phyloP scores from a whole-genome alignment of 1,140 invertebrate genomes.

The Microplitis demolitor region DNA sequence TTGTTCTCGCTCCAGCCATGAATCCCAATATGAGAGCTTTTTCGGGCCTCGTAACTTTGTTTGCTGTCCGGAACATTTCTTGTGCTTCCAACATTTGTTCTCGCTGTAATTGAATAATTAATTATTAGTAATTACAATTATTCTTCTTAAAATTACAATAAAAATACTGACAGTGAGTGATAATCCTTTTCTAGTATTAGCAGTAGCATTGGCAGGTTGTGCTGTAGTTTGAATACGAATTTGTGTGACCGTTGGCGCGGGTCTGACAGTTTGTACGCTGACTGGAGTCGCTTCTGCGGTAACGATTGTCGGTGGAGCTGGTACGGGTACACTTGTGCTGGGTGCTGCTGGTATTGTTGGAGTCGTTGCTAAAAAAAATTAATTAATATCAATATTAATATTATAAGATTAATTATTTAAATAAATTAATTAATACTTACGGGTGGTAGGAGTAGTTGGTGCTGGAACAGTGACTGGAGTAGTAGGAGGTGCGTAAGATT shows the following conservation, averaged over 20 bases:
- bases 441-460: neutral
- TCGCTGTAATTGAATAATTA: slow-evolving; percentile 65
- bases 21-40: slow-evolving; percentile 97
- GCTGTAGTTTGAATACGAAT: slow-evolving; percentile 64
- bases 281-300: slow-evolving; percentile 48
- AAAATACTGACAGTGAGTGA: slow-evolving; percentile 75
- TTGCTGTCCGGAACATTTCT: slow-evolving; percentile 96
- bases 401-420: neutral
- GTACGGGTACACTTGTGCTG: slow-evolving; percentile 49
- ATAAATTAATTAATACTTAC: slow-evolving; percentile 6
- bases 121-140: neutral
- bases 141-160: neutral
- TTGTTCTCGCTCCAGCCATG: slow-evolving; percentile 95
- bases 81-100: slow-evolving; percentile 97
- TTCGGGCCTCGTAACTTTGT: slow-evolving; percentile 92
- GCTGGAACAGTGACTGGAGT: slow-evolving; percentile 36
- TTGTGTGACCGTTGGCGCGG: slow-evolving; percentile 63
- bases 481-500: slow-evolving; percentile 46
- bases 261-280: slow-evolving; percentile 56
- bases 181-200: slow-evolving; percentile 71
- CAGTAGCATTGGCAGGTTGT: slow-evolving; percentile 59
- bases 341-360: slow-evolving; percentile 46
- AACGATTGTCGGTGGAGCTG: slow-evolving; percentile 46
- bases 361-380: slow-evolving; percentile 44
- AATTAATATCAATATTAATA: slow-evolving; percentile 12